Base-by-base conservation (phyloP, 2,113 vertebrate genomes). In the Serinus canaria region DNA sequence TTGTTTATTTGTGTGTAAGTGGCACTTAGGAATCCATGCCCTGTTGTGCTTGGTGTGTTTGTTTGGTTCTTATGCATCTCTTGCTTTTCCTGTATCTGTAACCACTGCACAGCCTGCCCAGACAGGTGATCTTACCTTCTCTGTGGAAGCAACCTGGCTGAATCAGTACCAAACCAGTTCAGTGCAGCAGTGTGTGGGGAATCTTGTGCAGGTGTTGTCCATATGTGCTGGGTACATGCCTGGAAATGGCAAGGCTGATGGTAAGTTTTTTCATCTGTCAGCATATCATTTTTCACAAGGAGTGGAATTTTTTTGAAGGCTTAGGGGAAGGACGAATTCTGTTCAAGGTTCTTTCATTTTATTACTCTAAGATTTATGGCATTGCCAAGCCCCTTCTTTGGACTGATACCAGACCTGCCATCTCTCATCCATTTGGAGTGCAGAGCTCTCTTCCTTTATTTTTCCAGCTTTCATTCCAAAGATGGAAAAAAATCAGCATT, bases 301-400 rank as follows among this genome's bases (percentile, higher is more conserved):
- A 79, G 24, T 90, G 92, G 95, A 93, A 72, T 92, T 94, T 96
- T 96, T 97, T 93, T 80, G 80, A 95, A 93, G 88, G 83, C 75
- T 96, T 95, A 70, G 18, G 60, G 68, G 79, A 96, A 95, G 82
- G 94, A 80, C 3, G 3, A 90, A 89, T 86, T 94, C 78, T 94
- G 47, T 78, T 95, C 76, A 93, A 88, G 85, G 75, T 91, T 95
- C 88, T 91, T 91, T 90, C 20, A 1, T 92, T 95, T 95, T 95
- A 77, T 94, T 95, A 49, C 62, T 86, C 21, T 83, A 80, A 95
- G 94, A 95, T 97, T 95, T 93, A 96, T 80, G 81, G 78, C 67
- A 41, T 74, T 88, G 85, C 93, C 85, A 74, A 86, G 44, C 85
- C 90, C 76, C 39, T 91, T 88, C 41, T 52, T 96, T 94, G 88